Base-by-base conservation (phyloP, 2,797 vertebrate species). In the Ctenopoma kingsleyae region DNA sequence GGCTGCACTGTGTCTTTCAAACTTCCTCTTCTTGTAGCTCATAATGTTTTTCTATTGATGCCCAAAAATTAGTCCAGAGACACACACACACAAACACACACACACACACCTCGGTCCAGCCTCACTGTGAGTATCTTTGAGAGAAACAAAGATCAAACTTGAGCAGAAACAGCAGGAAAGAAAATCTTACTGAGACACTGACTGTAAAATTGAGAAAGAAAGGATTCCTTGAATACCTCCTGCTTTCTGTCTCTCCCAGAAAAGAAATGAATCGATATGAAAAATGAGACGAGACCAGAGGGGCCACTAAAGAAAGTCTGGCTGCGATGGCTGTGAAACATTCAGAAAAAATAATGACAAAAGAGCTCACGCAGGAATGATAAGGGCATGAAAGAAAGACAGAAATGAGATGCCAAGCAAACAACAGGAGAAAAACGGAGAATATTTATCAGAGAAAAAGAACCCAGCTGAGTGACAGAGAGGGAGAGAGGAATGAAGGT, bases 61-160 rank as follows among this genome's bases (percentile, higher is more conserved):
- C 30, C 30, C 30, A 32, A 32, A 32, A 32, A 9, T 32, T 1
- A 8, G 30, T 32, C 30, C 35, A 36, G 35, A 9, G 6, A 43
- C 9, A 3, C 17, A n/a, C 41, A n/a, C 17, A 8, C 41, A 43
- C 17, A 43, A 17, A 43, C 41, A 43, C 41, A 43, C 16, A 43
- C 41, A 43, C 41, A 43, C 54, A 8, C 46, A 30, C 36, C 12
- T 44, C 25, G 17, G 3, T 59, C 22, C 53, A 52, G 15, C 19
- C 8, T 9, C 19, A 60, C 16, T 56, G 12, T 5, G 20, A 76
- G 56, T 74, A 23, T 68, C 51, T 67, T 50, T 60, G 50, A 64
- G 27, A 74, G 35, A 36, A 52, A 27, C 25, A 60, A 60, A 76
- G 80, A 81, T 82, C 66, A 82, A 67, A 78, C 76, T 51, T 23